Percentiles rank a stretch among this genome's conserved stretches.
phyloP scores from a whole-genome alignment of 2,888 invertebrate genomes.

The Agonopterix heracliana region DNA sequence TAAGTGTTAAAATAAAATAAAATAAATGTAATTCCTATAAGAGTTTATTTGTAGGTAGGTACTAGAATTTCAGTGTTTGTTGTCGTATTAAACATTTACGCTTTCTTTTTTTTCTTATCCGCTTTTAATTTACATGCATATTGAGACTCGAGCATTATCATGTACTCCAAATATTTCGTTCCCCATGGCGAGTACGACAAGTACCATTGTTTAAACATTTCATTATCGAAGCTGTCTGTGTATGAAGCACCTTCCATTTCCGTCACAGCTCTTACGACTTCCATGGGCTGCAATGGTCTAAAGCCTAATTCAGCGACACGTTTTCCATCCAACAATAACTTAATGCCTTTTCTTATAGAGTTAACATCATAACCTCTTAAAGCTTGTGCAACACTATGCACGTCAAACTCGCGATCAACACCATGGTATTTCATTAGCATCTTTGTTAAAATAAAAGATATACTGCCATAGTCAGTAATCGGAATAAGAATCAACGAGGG shows the following conservation, averaged over 20 bases:
- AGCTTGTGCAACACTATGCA: conserved; percentile 73
- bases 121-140: conserved; percentile 43
- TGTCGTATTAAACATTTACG: too few species aligned
- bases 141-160: conserved; percentile 50
- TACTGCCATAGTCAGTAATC: conserved; percentile 76
- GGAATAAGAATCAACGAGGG: conserved; percentile 75
- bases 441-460: conserved; percentile 71
- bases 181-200: conserved; percentile 49
- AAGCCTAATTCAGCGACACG: conserved; percentile 70
- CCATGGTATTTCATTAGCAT: conserved; percentile 77
- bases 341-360: conserved; percentile 57
- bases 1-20: too few species aligned
- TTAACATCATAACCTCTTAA: conserved; percentile 73
- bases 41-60: too few species aligned
- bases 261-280: conserved; percentile 67
- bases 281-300: conserved; percentile 67
- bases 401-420: conserved; percentile 75
- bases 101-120: conserved; percentile 46
- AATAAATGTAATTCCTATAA: too few species aligned
- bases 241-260: conserved; percentile 38
- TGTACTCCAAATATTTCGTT: conserved; percentile 39
- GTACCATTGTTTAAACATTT: conserved; percentile 71
- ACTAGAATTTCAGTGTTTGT: too few species aligned
- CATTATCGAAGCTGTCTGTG: conserved; percentile 55
- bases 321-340: conserved; percentile 55